Evolutionary conservation across 2,797 vertebrate species (phyloP), one percentile per base, ranked within the genome.

Genomic region (Cirrhinus molitorella): DNA sequence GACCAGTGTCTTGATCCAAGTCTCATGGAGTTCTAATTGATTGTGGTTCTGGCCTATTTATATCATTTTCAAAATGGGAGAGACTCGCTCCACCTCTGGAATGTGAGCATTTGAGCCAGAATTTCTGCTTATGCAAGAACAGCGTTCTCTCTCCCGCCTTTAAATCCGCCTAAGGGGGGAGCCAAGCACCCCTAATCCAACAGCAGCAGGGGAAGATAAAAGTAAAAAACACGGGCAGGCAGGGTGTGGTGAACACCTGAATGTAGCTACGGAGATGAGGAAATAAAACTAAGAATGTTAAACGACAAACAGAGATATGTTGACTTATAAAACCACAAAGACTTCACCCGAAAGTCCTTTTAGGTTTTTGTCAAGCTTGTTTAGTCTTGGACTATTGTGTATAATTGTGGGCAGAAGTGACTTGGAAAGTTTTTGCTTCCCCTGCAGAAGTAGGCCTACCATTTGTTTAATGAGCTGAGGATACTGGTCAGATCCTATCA

Each of bases 181-280:
- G 49, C 19, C 61, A 83, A 67, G 10, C 37, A 57, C 72, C 71
- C 61, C 63, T 23, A 19, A 63, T 72, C 61, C 47, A 55, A 45
- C 19, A 68, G 34, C 63, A 76, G 49, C 37, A 83, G 63, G 61
- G 49, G 49, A 55, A 76, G 51, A 75, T 71, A 63, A 61, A 76
- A 81, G 74, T 71, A 43, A 68, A 85, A 81, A 85, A 85, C 61
- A 49, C 71, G n/a, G 34, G 19, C 25, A 61, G 21, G 68, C 65
- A 71, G 79, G 84, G 84, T 77, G 84, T 82, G 84, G 79, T 75
- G 31, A 53, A 37, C 79, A 85, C 84, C 79, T 85, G 84, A 78
- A 81, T 78, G 79, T 34, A 63, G 23, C 51, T 45, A 47, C 34
- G 13, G 37, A 23, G 51, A 76, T 12, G 51, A 76, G 23, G 51